A percentile compares a stretch with the other conserved stretches of the same genome.
Evolutionary conservation across 2,797 vertebrate species (phyloP).

Genomic region (Bufotes viridis): DNA sequence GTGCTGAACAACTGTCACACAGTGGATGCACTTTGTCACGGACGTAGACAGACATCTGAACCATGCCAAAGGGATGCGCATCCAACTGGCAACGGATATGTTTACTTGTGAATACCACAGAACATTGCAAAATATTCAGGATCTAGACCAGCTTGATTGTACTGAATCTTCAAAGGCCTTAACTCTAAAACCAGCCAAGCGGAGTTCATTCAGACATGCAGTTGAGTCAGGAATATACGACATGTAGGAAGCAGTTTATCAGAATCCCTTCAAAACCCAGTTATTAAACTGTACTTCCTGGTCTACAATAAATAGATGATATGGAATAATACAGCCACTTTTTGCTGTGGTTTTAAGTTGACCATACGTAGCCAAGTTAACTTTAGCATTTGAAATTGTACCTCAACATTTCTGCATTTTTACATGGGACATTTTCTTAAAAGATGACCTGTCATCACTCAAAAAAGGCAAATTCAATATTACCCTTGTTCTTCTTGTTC

Average conservation of each 20-base stretch:
- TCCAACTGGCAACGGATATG: constrained; percentile 31
- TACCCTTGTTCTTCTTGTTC: too few relatives aligned
- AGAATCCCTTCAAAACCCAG: not conserved
- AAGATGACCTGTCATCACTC: too few relatives aligned
- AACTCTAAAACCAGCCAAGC: not conserved
- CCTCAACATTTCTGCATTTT: not conserved
- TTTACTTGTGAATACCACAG: constrained; percentile 39
- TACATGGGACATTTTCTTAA: not conserved
- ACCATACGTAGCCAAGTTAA: not conserved
- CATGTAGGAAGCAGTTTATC: not conserved
- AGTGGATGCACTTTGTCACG: constrained; percentile 21
- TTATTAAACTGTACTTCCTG: not conserved
- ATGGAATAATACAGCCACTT: not conserved
- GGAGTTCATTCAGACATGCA: not conserved
- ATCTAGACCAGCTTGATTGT: constrained; percentile 19
- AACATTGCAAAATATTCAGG: constrained; percentile 12
- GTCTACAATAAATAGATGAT: not conserved
- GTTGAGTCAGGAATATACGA: not conserved
- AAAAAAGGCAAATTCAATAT: too few relatives aligned
- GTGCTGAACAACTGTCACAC: constrained; percentile 40
- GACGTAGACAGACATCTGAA: not conserved
- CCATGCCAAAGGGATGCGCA: constrained; percentile 34
- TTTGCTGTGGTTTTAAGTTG: not conserved
- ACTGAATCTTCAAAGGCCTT: constrained; percentile 21
- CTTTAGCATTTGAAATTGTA: not conserved